A percentile compares a stretch with the other conserved stretches of the same genome.
Evolutionary conservation across 2,888 invertebrate species (phyloP).

Genomic region (Cylloceria caligata): DNA sequence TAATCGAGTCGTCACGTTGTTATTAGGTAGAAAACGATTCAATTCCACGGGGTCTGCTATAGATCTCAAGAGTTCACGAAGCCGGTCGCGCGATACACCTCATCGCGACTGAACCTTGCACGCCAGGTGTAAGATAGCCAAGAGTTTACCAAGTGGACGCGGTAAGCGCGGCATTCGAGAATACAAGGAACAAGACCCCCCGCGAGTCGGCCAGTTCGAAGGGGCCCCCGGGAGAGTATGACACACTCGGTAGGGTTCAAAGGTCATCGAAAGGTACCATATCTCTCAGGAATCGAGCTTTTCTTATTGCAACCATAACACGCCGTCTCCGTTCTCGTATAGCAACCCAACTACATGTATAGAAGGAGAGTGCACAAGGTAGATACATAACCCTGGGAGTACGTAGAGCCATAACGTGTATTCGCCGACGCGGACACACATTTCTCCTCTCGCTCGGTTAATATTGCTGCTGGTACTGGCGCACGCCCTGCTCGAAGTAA

Average conservation of each 20-base stretch:
- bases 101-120: constrained; percentile 39
- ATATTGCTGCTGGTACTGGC: constrained; percentile 30
- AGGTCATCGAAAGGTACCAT: constrained; percentile 58
- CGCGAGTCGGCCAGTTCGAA: constrained; percentile 51
- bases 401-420: constrained; percentile 4
- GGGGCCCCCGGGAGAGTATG: constrained; percentile 42
- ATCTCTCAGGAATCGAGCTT: constrained; percentile 60
- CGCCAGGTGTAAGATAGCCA: constrained; percentile 53
- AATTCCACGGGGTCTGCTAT: constrained; percentile 59
- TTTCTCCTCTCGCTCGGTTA: constrained; percentile 6
- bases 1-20: constrained; percentile 66
- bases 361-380: constrained; percentile 12
- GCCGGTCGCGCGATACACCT: constrained; percentile 53
- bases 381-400: background rate
- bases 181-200: constrained; percentile 50
- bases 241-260: constrained; percentile 62
- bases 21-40: constrained; percentile 66
- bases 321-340: constrained; percentile 11
- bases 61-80: constrained; percentile 44
- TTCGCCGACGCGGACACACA: background rate
- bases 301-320: constrained; percentile 55
- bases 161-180: background rate
- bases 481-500: constrained; percentile 29
- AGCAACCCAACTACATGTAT: background rate
- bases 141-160: constrained; percentile 19